Evolutionary conservation across 2,113 vertebrate genomes (phyloP), one percentile per base, ranked within the genome.

Genomic region (Sialia sialis): DNA sequence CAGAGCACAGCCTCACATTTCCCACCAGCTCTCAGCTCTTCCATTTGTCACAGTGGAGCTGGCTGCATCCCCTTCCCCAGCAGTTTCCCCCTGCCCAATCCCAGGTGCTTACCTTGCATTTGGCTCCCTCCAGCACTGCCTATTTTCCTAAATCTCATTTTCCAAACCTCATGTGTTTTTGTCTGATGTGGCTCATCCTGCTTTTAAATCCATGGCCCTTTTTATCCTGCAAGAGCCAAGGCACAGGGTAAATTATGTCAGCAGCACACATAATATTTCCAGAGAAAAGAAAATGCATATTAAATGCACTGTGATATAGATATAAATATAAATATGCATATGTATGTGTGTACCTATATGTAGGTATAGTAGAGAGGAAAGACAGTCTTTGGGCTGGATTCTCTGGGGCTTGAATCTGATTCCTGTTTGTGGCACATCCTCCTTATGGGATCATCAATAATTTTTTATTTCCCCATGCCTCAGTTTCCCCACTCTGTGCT

Each of bases 1-100:
- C 69, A 93, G 85, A 96, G 81, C 68, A 81, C 97, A 98, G 98
- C 54, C 93, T 78, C 18, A 5, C 94, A 89, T 92, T 90, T 77
- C 83, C 74, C 69, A 83, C 38, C 82, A 91, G 46, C 89, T 82
- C 66, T 23, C 60, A 84, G 58, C 72, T 55, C 38, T 84, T 78
- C 60, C 59, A 22, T 84, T 77, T 60, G 68, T 36, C 39, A 70
- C 39, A 81, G 41, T 9, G 20, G 59, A 68, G 43, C 20, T 93
- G 91, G 21, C 55, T 95, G 59, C 60, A 41, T 56, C 67, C 38
- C n/a, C 36, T 30, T 82, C 55, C 44, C 41, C 1, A 1, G 44
- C 2, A 0, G 19, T 77, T 19, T 19, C 39, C 23, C 23, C 6
- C 27, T 34, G 15, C 20, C 49, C 39, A 54, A 26, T 69, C 16